phyloP scores from a whole-genome alignment of 2,113 vertebrate species.

The Alethe castanea region DNA sequence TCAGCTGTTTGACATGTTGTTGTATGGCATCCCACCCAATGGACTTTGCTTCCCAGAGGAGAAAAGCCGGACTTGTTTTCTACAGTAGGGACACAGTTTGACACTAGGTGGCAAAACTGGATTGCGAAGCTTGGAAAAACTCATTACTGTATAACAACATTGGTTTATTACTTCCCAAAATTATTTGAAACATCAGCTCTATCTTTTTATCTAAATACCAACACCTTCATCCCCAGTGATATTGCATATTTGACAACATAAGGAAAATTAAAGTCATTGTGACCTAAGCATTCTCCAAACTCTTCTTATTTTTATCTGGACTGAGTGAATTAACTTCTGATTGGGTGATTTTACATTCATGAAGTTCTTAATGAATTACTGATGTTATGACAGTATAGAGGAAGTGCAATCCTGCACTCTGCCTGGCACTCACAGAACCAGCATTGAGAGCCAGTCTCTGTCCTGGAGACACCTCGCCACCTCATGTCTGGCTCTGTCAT shows the following conservation, averaged over 20 bases:
- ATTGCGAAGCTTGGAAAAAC: neutral
- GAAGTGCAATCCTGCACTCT: neutral
- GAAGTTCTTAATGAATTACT: neutral
- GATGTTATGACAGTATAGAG: neutral
- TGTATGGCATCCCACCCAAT: accelerated
- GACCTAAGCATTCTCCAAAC: neutral
- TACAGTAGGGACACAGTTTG: neutral
- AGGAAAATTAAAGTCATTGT: neutral
- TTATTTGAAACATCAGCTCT: neutral
- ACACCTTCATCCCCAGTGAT: neutral
- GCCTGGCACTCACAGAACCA: neutral
- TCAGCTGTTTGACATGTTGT: neutral
- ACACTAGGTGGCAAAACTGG: neutral
- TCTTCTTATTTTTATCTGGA: neutral
- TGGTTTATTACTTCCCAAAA: neutral
- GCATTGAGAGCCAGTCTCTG: neutral
- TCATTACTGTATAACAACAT: neutral
- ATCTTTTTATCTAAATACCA: neutral
- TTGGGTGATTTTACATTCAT: neutral
- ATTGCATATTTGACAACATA: neutral
- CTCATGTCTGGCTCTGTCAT: neutral
- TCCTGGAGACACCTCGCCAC: neutral
- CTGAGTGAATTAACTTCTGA: neutral
- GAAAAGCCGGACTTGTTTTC: neutral
- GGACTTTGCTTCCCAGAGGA: neutral